Conservation (phyloP, 2,113 vertebrate species). For the Melanotaenia duboulayi region DNA sequence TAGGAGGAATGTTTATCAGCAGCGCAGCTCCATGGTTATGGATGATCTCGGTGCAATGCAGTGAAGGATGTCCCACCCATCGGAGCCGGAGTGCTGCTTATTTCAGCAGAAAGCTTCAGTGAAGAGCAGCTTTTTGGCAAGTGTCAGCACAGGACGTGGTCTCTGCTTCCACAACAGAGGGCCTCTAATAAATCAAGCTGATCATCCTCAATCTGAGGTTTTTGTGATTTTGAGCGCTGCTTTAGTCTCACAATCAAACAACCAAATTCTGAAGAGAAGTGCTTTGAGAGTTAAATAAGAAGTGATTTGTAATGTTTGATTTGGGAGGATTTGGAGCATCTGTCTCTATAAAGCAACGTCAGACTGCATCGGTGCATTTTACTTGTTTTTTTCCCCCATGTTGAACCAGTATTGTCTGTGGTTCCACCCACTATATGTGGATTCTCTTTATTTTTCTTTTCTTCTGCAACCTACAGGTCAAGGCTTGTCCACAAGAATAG, state of each 20-base stretch:
- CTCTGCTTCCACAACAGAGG: conserved; percentile 61
- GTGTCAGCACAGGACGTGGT: conserved; percentile 62
- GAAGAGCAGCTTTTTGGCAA: conserved; percentile 62
- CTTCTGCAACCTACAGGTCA: too few relatives aligned
- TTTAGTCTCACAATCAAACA: conserved; percentile 28
- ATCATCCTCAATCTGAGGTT: conserved; percentile 51
- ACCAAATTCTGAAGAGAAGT: conserved; percentile 12
- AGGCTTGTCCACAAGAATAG: too few relatives aligned
- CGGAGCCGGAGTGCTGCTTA: conserved; percentile 65
- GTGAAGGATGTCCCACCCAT: conserved; percentile 56
- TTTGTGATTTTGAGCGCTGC: conserved; percentile 57
- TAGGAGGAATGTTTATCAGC: conserved; percentile 57
- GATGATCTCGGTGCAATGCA: conserved; percentile 58
- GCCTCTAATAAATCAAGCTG: conserved; percentile 73
- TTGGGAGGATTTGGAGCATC: too few relatives aligned
- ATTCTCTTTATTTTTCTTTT: too few relatives aligned
- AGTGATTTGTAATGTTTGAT: background rate
- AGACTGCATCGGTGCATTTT: too few relatives aligned
- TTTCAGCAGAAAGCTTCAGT: conserved; percentile 74
- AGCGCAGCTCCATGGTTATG: conserved; percentile 66
- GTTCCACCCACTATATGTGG: too few relatives aligned
- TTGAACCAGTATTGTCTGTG: too few relatives aligned
- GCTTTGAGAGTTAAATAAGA: background rate
- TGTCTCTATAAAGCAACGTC: too few relatives aligned
- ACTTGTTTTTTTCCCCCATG: too few relatives aligned